Conservation (phyloP, 2,113 vertebrate genomes). For the Uria aalge region DNA sequence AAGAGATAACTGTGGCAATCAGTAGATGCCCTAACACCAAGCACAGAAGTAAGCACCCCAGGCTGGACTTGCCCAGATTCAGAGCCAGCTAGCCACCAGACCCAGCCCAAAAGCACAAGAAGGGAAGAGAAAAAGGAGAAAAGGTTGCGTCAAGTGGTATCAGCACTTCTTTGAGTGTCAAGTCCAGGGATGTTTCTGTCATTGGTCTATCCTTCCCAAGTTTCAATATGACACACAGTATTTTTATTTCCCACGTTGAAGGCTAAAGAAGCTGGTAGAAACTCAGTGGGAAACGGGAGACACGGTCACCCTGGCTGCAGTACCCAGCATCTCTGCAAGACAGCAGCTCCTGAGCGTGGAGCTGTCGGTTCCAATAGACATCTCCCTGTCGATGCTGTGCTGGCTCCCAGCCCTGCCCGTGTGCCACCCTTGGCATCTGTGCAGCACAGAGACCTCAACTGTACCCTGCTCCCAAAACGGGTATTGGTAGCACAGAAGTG, state of each 20-base stretch:
- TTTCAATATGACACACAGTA: neutral
- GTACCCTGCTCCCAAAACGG: neutral
- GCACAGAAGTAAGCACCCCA: neutral
- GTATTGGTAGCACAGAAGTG: neutral
- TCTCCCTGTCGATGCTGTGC: accelerated
- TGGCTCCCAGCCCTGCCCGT: neutral
- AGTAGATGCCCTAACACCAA: neutral
- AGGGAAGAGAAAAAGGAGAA: neutral
- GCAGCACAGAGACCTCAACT: neutral
- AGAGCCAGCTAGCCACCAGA: neutral
- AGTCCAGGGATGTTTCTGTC: neutral
- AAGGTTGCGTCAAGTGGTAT: neutral
- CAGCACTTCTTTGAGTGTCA: neutral
- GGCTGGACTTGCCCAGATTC: neutral
- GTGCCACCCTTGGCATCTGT: neutral
- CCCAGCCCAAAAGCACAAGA: neutral
- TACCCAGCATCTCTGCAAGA: neutral
- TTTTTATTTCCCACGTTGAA: neutral
- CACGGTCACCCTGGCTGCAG: neutral
- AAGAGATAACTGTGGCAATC: neutral
- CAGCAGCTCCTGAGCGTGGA: neutral
- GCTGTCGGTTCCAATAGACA: neutral
- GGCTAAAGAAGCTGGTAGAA: neutral
- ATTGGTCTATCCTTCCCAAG: neutral
- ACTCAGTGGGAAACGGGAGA: neutral